These are phyloP conservation scores for Macrocentrus cingulum DNA, from an alignment of 1,140 invertebrate species.

Conservation along the genomic window DNA sequence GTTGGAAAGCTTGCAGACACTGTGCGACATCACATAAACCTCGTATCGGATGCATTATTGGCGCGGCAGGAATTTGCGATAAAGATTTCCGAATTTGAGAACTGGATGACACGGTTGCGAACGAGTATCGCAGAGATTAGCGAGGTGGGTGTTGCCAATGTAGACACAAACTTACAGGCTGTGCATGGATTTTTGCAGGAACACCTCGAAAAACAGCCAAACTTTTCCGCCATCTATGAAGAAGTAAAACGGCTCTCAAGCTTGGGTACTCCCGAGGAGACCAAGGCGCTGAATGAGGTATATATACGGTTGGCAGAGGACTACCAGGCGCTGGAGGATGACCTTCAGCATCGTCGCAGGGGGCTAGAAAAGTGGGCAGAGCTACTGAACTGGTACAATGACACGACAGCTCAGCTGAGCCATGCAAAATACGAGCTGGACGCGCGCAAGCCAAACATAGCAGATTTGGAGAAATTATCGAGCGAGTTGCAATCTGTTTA, in stretches of 20 bases:
- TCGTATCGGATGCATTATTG: constrained; percentile 77
- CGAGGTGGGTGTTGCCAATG: constrained; percentile 77
- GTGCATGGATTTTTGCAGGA: constrained; percentile 79
- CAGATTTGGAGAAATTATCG: constrained; percentile 67
- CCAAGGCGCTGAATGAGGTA: constrained; percentile 70
- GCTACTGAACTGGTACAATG: constrained; percentile 77
- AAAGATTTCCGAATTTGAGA: constrained; percentile 77
- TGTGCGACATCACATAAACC: constrained; percentile 73
- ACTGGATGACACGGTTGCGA: constrained; percentile 80
- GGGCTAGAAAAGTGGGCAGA: constrained; percentile 82
- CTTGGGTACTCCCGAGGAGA: constrained; percentile 71
- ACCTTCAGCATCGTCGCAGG: constrained; percentile 73
- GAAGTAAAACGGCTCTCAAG: constrained; percentile 78
- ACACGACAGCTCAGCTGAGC: constrained; percentile 76
- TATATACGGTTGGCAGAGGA: constrained; percentile 74
- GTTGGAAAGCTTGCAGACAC: constrained; percentile 72
- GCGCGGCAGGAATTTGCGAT: constrained; percentile 82
- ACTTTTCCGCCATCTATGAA: constrained; percentile 74
- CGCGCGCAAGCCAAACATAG: constrained; percentile 68
- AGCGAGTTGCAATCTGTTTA: constrained; percentile 69
- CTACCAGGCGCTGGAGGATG: constrained; percentile 76
- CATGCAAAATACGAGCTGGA: constrained; percentile 80
- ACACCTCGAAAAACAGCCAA: constrained; percentile 75
- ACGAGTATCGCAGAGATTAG: constrained; percentile 75
- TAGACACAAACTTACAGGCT: constrained; percentile 76